phyloP scores from a whole-genome alignment of 2,797 vertebrate genomes.

The Neoniphon sammara region DNA sequence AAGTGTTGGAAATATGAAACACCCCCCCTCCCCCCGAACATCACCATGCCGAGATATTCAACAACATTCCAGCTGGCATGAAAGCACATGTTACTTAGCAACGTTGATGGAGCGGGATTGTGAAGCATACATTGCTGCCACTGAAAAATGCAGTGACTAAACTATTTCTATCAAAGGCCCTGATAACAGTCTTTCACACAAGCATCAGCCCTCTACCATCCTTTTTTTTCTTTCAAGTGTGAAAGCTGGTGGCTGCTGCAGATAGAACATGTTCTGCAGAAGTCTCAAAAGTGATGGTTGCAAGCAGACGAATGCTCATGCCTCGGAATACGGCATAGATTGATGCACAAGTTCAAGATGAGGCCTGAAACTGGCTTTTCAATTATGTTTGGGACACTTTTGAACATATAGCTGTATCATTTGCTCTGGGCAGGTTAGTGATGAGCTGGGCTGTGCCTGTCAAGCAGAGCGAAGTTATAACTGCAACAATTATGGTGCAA shows the following conservation, averaged over 20 bases:
- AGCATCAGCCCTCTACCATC: neutral
- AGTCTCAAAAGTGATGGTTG: neutral
- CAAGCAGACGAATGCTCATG: conserved; percentile 3
- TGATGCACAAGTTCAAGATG: neutral
- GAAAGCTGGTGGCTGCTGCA: conserved; percentile 10
- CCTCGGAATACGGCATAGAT: neutral
- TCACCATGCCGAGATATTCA: conserved; percentile 39
- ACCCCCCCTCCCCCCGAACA: conserved; percentile 28
- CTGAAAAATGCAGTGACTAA: conserved; percentile 17
- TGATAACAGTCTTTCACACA: conserved; percentile 36
- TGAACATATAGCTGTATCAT: no score
- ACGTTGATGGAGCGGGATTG: conserved; percentile 37
- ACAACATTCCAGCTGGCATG: conserved; percentile 51
- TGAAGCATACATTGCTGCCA: conserved; percentile 17
- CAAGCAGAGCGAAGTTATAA: neutral
- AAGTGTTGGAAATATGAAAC: conserved; percentile 45
- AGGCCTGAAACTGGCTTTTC: conserved; percentile 5
- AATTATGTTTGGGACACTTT: neutral
- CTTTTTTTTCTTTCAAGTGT: neutral
- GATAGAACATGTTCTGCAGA: neutral
- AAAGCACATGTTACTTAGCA: conserved; percentile 69
- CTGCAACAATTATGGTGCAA: neutral
- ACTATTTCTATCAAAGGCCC: conserved; percentile 27
- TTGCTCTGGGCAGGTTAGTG: no score
- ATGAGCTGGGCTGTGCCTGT: neutral